Percentiles rank a stretch among this genome's conserved stretches.
Conservation (phyloP, 2,888 invertebrate species). For the Odontocolon sp. region DNA sequence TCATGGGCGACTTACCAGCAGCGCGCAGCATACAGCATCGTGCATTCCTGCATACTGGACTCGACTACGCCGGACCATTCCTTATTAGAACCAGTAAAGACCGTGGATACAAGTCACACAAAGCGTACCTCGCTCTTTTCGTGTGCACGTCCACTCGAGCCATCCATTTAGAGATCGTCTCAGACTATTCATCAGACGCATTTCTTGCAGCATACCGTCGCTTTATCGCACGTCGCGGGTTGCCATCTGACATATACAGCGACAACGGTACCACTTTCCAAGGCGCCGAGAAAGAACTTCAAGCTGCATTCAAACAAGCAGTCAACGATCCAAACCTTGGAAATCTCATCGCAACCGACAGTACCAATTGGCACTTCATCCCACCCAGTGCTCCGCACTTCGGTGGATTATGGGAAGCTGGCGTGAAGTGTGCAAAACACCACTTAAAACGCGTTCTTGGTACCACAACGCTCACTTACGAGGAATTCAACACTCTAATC, state of each 20-base stretch:
- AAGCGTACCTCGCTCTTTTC: conserved; percentile 62
- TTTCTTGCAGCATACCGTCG: conserved; percentile 62
- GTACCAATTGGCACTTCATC: conserved; percentile 60
- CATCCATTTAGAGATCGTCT: conserved; percentile 63
- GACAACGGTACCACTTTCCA: conserved; percentile 68
- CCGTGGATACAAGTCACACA: conserved; percentile 52
- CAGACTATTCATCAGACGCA: conserved; percentile 58
- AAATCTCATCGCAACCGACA: conserved; percentile 10
- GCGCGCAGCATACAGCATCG: conserved; percentile 64
- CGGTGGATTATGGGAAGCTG: conserved; percentile 28
- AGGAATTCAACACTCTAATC: conserved; percentile 55
- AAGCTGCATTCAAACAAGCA: conserved; percentile 5
- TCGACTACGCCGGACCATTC: conserved; percentile 75
- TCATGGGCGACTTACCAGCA: conserved; percentile 73
- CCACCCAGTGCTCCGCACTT: conserved; percentile 63
- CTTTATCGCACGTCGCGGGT: conserved; percentile 63
- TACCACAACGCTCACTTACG: conserved; percentile 27
- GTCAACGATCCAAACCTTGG: conserved; percentile 18
- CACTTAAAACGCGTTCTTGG: conserved; percentile 44
- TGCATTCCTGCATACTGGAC: conserved; percentile 69
- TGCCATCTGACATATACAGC: conserved; percentile 60
- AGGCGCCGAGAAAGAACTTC: conserved; percentile 61
- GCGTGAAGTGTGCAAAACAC: conserved; percentile 43
- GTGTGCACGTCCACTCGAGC: conserved; percentile 69
- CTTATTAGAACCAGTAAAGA: conserved; percentile 44